Percentiles rank a stretch among this genome's conserved stretches.
These are phyloP conservation scores for Channa maculata DNA, from an alignment of 2,113 vertebrate genomes.

Conservation along the genomic window DNA sequence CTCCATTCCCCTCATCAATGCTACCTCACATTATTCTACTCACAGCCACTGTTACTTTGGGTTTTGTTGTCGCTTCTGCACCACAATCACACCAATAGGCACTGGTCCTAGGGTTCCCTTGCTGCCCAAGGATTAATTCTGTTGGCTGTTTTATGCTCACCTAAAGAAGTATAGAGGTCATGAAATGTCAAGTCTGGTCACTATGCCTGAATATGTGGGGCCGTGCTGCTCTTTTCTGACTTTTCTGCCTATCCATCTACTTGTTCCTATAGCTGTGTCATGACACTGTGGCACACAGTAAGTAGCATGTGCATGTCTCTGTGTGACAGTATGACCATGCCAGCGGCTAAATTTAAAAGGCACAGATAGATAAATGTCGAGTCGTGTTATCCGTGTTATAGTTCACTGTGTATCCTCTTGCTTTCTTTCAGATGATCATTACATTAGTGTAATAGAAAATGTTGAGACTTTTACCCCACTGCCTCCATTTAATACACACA, in stretches of 20 bases:
- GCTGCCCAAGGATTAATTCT: constrained; percentile 17
- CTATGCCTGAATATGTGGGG: constrained; percentile 19
- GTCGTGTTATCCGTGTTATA: constrained; percentile 9
- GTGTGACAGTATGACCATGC: constrained; percentile 8
- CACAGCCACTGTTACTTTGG: constrained; percentile 16
- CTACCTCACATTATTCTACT: constrained; percentile 68
- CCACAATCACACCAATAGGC: constrained; percentile 38
- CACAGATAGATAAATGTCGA: not conserved
- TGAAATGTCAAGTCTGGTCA: not conserved
- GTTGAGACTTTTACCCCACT: not conserved
- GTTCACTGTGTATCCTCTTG: not conserved
- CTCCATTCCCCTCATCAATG: constrained; percentile 42
- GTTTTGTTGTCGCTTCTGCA: constrained; percentile 24
- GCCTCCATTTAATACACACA: not conserved
- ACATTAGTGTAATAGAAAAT: not conserved
- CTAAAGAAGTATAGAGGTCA: constrained; percentile 22
- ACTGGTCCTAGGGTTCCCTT: not conserved
- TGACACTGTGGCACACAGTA: constrained; percentile 8
- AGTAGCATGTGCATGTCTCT: constrained; percentile 7
- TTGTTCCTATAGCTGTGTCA: not conserved
- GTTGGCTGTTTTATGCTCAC: constrained; percentile 38
- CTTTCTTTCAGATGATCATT: constrained; percentile 5
- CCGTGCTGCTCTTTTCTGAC: constrained; percentile 5
- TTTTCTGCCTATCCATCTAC: constrained; percentile 8
- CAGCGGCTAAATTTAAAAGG: constrained; percentile 15